phyloP scores from a whole-genome alignment of 1,140 invertebrate genomes.

The Drosophila simulans region DNA sequence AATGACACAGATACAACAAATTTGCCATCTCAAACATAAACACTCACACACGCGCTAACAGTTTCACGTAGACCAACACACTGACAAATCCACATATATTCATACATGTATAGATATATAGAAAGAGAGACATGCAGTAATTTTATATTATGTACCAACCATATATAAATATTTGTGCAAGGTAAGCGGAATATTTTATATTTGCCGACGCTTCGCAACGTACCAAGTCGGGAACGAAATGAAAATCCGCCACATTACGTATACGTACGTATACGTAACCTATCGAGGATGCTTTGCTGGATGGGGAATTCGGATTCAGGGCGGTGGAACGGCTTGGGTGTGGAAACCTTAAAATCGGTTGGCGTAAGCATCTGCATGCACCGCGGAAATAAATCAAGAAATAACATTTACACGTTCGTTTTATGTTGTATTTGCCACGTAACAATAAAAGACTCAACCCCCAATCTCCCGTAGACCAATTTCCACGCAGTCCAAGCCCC shows the following conservation, averaged over 20 bases:
- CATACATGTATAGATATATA: conserved; percentile 5
- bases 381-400: conserved; percentile 83
- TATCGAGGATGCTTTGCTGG: conserved; percentile 28
- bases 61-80: conserved; percentile 20
- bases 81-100: conserved; percentile 10
- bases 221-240: conserved; percentile 30
- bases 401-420: conserved; percentile 83
- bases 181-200: conserved; percentile 80
- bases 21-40: conserved; percentile 56
- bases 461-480: conserved; percentile 59
- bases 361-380: conserved; percentile 80
- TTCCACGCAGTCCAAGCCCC: conserved; percentile 16
- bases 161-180: conserved; percentile 80
- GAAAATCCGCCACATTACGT: conserved; percentile 32
- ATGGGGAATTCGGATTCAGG: conserved; percentile 11
- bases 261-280: conserved; percentile 47
- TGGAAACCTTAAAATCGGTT: conserved; percentile 67
- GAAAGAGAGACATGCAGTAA: conserved; percentile 59
- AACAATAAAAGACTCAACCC: conserved; percentile 66
- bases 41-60: conserved; percentile 22
- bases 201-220: conserved; percentile 45
- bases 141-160: conserved; percentile 67
- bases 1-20: conserved; percentile 55
- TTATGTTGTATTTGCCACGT: conserved; percentile 82
- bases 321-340: background rate